Base-by-base conservation (phyloP, 2,888 invertebrate species). In the Rhagonycha fulva region DNA sequence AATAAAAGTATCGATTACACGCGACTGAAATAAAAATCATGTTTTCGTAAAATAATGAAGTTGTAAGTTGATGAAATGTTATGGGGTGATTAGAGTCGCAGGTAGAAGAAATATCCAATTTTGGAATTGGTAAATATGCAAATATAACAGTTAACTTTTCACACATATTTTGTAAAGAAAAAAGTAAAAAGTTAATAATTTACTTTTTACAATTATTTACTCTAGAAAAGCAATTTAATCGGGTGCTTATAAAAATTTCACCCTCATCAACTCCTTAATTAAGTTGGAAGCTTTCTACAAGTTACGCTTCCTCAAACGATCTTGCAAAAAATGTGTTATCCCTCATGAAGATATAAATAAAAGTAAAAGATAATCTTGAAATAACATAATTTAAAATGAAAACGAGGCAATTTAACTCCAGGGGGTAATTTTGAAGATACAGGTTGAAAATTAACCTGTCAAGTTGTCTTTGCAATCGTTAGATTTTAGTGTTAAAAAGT, bases 371-470 rank as follows among this genome's bases (percentile, higher is more conserved):
- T 47, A 47, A 47, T 47, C 47, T 47, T 47, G 47, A 47, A 47
- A 47, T 72, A 68, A 60, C 60, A 72, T 60, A 68, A 60, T 72
- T 72, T 72, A 61, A 61, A 68, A 72, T 68, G 62, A 26, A 68
- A 72, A 68, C 61, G 24, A 67, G 67, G 72, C 73, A 68, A 32
- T 69, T 69, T 73, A 74, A 68, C 74, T 24, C 23, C 74, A 26
- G 74, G 74, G 74, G 74, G 69, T 69, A 70, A 74, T 74, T 74
- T 74, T 73, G 19, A 68, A 73, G 68, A 30, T 69, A 69, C 61
- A 62, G 62, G 32, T 23, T 70, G 63, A 63, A 73, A 74, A 74
- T 74, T 74, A 60, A 74, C 62, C 69, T 74, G 74, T 74, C 74
- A 66, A 62, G 47, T 63, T 74, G 63, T 74, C 74, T 69, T 62